A percentile compares a stretch with the other conserved stretches of the same genome.
phyloP scores from a whole-genome alignment of 1,140 invertebrate species.

The Drosophila tropicalis region DNA sequence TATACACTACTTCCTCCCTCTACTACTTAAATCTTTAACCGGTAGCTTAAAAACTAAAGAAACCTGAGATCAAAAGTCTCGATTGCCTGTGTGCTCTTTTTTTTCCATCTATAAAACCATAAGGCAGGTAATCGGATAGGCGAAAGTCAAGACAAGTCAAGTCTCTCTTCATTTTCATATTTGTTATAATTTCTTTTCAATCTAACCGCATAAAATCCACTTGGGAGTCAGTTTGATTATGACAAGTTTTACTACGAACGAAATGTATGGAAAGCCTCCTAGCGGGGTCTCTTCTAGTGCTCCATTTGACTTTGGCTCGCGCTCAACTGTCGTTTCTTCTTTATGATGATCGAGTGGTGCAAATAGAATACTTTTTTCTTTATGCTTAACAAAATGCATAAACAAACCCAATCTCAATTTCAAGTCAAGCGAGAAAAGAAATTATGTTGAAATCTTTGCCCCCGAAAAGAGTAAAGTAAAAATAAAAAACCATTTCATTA shows the following conservation, averaged over 20 bases:
- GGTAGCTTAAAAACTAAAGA: background rate
- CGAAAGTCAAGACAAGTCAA: slow-evolving; percentile 54
- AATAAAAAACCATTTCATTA: slow-evolving; percentile 6
- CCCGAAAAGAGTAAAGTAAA: slow-evolving; percentile 27
- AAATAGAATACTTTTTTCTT: slow-evolving; percentile 47
- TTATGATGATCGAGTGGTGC: slow-evolving; percentile 75
- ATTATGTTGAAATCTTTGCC: slow-evolving; percentile 57
- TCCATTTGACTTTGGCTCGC: slow-evolving; percentile 25
- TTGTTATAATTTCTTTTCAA: slow-evolving; percentile 80
- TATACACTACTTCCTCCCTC: no score
- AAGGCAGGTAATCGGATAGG: slow-evolving; percentile 68
- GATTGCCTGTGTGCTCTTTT: slow-evolving; percentile 10
- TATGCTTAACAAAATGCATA: slow-evolving; percentile 75
- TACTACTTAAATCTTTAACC: background rate
- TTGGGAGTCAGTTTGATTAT: slow-evolving; percentile 74
- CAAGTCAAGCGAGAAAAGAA: slow-evolving; percentile 39
- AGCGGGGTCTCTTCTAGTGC: slow-evolving; percentile 34
- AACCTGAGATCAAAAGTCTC: background rate
- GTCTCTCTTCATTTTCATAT: slow-evolving; percentile 50
- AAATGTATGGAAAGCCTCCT: slow-evolving; percentile 55
- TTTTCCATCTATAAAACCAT: slow-evolving; percentile 25
- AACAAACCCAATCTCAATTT: slow-evolving; percentile 77
- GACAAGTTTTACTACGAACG: slow-evolving; percentile 59
- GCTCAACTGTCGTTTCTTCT: slow-evolving; percentile 23
- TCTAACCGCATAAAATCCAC: slow-evolving; percentile 72